Evolutionary conservation across 2,888 invertebrate genomes (phyloP).

Genomic region (Dryobota labecula): DNA sequence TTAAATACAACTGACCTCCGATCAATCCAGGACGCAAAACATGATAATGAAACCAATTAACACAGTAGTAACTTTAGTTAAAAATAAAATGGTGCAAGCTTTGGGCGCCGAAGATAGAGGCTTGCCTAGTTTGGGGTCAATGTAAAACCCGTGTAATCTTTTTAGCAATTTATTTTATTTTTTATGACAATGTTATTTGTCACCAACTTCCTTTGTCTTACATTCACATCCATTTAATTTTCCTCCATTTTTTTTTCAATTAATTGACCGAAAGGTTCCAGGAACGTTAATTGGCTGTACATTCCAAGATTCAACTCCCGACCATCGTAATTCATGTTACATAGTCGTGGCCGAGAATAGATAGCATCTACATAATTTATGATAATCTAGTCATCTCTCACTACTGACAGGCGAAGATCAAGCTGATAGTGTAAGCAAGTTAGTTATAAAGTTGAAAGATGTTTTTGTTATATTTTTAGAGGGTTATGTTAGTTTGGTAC

Average conservation of each 20-base stretch:
- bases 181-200: no score
- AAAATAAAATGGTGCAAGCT: no score
- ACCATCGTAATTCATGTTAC: slow-evolving; percentile 44
- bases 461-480: not conserved
- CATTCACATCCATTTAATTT: not conserved
- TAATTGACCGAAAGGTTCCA: not conserved
- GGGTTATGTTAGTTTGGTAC: not conserved
- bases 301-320: slow-evolving; percentile 32
- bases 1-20: no score
- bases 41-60: no score
- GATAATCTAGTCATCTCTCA: slow-evolving; percentile 53
- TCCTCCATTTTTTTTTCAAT: slow-evolving; percentile 12
- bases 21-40: no score
- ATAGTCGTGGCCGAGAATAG: slow-evolving; percentile 42
- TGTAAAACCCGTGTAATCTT: no score
- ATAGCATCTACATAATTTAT: slow-evolving; percentile 55
- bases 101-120: no score
- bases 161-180: no score
- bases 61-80: no score
- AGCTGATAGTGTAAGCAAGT: slow-evolving; percentile 4
- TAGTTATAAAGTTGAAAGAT: not conserved
- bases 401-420: slow-evolving; percentile 18
- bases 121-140: no score
- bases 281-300: slow-evolving; percentile 45
- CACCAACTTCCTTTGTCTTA: not conserved